Percentiles rank a stretch among this genome's conserved stretches.
phyloP scores from a whole-genome alignment of 2,797 vertebrate genomes.

The Arnoldichthys spilopterus region DNA sequence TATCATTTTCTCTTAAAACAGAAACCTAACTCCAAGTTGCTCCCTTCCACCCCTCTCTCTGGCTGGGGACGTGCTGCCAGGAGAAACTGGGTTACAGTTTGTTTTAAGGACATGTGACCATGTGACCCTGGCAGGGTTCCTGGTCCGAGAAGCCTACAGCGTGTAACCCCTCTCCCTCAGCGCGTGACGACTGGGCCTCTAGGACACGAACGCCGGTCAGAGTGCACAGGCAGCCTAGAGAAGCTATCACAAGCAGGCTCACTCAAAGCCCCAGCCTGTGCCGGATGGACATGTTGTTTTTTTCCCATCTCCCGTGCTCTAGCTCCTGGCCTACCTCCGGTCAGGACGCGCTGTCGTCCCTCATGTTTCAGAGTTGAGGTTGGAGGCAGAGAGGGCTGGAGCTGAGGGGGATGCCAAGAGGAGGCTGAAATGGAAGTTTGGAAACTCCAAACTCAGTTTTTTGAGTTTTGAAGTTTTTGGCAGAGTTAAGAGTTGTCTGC shows the following conservation, averaged over 20 bases:
- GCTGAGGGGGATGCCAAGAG: slow-evolving; percentile 24
- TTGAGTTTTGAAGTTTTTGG: slow-evolving; percentile 2
- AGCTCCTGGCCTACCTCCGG: slow-evolving; percentile 22
- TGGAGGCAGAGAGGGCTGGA: slow-evolving; percentile 56
- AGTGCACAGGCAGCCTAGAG: slow-evolving; percentile 73
- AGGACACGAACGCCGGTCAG: slow-evolving; percentile 72
- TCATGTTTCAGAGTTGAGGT: slow-evolving; percentile 34
- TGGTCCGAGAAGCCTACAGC: slow-evolving; percentile 67
- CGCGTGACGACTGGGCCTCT: slow-evolving; percentile 49
- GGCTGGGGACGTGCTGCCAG: slow-evolving; percentile 41
- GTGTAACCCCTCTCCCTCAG: slow-evolving; percentile 49
- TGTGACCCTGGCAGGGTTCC: slow-evolving; percentile 74
- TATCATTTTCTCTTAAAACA: slow-evolving; percentile 2
- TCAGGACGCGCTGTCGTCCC: slow-evolving; percentile 47
- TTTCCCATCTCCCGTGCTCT: background rate
- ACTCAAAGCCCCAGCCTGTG: slow-evolving; percentile 59
- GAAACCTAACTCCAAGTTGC: background rate
- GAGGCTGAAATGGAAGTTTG: slow-evolving; percentile 1
- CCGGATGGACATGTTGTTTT: background rate
- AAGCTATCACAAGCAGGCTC: slow-evolving; percentile 73
- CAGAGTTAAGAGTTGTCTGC: background rate
- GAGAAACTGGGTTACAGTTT: slow-evolving; percentile 77
- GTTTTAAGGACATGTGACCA: slow-evolving; percentile 77
- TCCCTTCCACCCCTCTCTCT: slow-evolving; percentile 4
- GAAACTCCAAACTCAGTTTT: background rate